A percentile compares a stretch with the other conserved stretches of the same genome.
phyloP scores from a whole-genome alignment of 1,140 invertebrate species.

The Ganaspis sp. region DNA sequence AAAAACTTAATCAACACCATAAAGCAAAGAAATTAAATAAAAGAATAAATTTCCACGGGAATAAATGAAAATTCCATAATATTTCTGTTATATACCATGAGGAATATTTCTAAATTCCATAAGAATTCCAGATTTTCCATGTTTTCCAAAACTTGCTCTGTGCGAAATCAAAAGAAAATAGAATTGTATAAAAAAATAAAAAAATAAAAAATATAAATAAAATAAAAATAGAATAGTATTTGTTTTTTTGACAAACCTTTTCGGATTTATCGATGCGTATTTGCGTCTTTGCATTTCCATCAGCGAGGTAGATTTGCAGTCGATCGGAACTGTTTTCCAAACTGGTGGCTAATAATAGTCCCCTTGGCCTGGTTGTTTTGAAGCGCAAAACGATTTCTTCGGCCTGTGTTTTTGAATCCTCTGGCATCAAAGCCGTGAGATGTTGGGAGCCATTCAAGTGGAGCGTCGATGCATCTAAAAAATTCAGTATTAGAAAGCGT shows the following conservation, averaged over 20 bases:
- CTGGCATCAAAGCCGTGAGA: constrained; percentile 86
- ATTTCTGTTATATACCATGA: no score
- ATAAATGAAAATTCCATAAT: no score
- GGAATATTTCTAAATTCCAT: no score
- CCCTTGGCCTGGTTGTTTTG: constrained; percentile 85
- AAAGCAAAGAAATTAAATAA: no score
- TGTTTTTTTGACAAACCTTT: constrained; percentile 81
- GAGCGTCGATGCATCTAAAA: constrained; percentile 89
- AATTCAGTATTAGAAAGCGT: constrained; percentile 42
- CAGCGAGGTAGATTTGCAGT: constrained; percentile 88
- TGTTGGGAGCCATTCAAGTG: constrained; percentile 93
- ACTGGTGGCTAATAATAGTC: constrained; percentile 85
- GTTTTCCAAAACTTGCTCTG: no score
- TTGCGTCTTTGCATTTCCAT: constrained; percentile 86
- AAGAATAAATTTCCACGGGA: no score
- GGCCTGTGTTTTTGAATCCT: constrained; percentile 90
- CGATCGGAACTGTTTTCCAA: constrained; percentile 87
- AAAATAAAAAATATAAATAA: no score
- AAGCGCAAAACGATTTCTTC: constrained; percentile 94
- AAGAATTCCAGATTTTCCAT: no score
- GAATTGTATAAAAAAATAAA: no score
- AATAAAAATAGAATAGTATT: constrained; percentile 6
- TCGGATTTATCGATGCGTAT: constrained; percentile 90
- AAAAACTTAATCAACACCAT: no score
- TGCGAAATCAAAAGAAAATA: no score